phyloP scores from a whole-genome alignment of 2,888 invertebrate species.

The Harpalus rubripes region DNA sequence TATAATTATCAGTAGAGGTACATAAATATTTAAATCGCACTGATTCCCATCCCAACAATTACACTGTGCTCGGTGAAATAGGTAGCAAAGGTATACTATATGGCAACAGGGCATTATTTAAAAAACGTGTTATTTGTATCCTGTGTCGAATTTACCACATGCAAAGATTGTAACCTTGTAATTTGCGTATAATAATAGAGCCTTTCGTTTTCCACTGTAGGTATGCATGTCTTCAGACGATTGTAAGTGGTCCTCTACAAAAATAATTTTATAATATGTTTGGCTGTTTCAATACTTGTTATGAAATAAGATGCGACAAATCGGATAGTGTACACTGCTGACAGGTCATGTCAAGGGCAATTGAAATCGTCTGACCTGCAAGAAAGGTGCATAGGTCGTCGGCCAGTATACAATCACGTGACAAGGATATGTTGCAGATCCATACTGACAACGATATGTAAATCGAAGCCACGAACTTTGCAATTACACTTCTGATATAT shows the following conservation, averaged over 20 bases:
- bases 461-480: conserved; percentile 62
- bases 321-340: background rate
- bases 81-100: conserved; percentile 47
- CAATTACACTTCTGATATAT: conserved; percentile 67
- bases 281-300: background rate
- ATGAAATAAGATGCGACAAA: conserved; percentile 3
- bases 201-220: conserved; percentile 26
- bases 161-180: conserved; percentile 65
- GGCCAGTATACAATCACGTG: conserved; percentile 63
- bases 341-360: conserved; percentile 27
- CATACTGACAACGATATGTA: conserved; percentile 66
- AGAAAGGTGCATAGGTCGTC: conserved; percentile 50
- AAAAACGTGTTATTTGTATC: conserved; percentile 61
- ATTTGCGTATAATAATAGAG: conserved; percentile 64
- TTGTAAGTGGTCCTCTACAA: conserved; percentile 15
- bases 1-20: no score
- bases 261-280: no score
- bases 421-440: conserved; percentile 52
- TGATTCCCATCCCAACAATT: background rate
- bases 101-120: conserved; percentile 61
- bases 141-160: conserved; percentile 66
- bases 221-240: conserved; percentile 49
- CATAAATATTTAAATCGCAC: background rate
- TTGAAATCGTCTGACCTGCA: conserved; percentile 5
- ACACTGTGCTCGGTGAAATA: background rate